phyloP scores from a whole-genome alignment of 1,140 invertebrate species.

The Nasonia longicornis region DNA sequence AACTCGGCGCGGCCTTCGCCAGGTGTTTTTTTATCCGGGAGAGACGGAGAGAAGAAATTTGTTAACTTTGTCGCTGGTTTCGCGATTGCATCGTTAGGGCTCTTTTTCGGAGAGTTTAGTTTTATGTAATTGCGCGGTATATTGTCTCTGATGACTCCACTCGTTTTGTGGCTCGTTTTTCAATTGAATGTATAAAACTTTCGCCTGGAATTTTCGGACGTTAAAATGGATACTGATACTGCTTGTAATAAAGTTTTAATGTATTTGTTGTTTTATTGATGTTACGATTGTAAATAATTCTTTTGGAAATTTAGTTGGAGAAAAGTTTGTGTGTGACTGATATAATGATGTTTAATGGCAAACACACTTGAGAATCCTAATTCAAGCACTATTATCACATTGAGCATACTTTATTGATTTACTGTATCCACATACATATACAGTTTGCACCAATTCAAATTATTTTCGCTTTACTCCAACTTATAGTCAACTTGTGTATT shows the following conservation, averaged over 20 bases:
- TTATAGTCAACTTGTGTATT: not conserved
- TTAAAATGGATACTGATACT: not conserved
- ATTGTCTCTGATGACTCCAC: not conserved
- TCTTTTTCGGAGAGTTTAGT: not conserved
- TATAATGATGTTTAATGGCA: not conserved
- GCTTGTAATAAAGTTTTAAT: not conserved
- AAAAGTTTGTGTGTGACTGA: not conserved
- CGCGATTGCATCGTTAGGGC: too few species aligned
- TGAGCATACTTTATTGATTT: conserved; percentile 36
- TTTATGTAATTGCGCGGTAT: not conserved
- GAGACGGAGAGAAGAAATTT: not conserved
- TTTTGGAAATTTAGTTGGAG: not conserved
- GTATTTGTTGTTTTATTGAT: not conserved
- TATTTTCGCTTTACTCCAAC: not conserved
- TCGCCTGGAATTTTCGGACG: not conserved
- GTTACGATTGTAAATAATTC: not conserved
- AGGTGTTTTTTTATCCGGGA: not conserved
- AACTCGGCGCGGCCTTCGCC: not conserved
- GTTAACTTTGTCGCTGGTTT: too few species aligned
- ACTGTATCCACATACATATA: not conserved
- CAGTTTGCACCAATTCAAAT: not conserved
- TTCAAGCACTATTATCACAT: not conserved
- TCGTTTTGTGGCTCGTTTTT: not conserved
- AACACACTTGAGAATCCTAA: not conserved
- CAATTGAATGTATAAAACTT: not conserved